These are phyloP conservation scores for Atherix ibis DNA, from an alignment of 2,888 invertebrate genomes.

Conservation along the genomic window DNA sequence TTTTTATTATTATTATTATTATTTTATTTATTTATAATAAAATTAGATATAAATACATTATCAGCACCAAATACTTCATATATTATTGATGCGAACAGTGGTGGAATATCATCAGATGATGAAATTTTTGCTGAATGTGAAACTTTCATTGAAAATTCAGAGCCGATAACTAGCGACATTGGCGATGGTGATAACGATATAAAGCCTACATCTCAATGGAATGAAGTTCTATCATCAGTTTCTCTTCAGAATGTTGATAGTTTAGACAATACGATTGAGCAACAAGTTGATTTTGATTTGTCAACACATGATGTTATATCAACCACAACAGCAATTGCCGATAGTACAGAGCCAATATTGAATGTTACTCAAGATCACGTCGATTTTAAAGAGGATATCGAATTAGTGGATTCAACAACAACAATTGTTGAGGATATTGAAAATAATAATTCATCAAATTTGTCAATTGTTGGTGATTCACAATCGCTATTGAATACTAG, in stretches of 20 bases:
- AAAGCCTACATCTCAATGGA: slow-evolving; percentile 5
- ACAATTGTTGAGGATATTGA: not conserved
- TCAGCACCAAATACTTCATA: slow-evolving; percentile 1
- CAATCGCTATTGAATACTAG: too few species aligned
- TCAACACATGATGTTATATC: not conserved
- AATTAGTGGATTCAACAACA: not conserved
- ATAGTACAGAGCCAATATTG: not conserved
- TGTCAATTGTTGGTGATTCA: too few species aligned
- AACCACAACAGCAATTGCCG: not conserved
- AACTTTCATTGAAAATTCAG: slow-evolving; percentile 14
- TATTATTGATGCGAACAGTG: slow-evolving; percentile 12
- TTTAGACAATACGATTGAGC: slow-evolving; percentile 8
- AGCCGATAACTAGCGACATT: too few species aligned
- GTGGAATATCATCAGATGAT: slow-evolving; percentile 20
- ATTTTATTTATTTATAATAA: too few species aligned
- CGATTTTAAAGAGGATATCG: too few species aligned
- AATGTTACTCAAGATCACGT: not conserved
- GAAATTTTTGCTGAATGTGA: slow-evolving; percentile 26
- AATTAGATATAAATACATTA: too few species aligned
- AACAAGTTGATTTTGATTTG: too few species aligned
- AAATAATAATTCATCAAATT: too few species aligned
- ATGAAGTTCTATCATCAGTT: slow-evolving; percentile 7
- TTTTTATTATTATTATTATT: too few species aligned
- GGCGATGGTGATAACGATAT: not conserved
- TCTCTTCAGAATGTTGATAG: slow-evolving; percentile 6